A percentile compares a stretch with the other conserved stretches of the same genome.
phyloP scores from a whole-genome alignment of 1,140 invertebrate species.

The Neodiprion lecontei region DNA sequence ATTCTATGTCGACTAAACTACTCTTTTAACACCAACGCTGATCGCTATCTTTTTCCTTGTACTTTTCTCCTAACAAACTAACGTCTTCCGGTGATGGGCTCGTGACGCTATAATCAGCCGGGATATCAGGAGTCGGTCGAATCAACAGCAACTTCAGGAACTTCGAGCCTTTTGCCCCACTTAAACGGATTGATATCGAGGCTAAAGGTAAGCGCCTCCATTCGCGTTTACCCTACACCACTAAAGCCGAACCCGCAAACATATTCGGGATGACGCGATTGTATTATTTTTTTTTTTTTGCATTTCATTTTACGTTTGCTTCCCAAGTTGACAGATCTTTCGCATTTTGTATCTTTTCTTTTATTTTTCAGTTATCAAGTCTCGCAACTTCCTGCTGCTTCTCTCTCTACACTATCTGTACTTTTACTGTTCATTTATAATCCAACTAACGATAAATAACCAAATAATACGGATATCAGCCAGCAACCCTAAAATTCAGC shows the following conservation, averaged over 20 bases:
- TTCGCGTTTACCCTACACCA: too few relatives aligned
- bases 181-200: slow-evolving; percentile 73
- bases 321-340: neutral
- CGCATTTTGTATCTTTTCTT: neutral
- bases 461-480: too few relatives aligned
- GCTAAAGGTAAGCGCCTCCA: slow-evolving; percentile 70
- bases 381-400: neutral
- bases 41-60: neutral
- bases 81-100: slow-evolving; percentile 21
- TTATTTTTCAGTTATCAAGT: slow-evolving; percentile 1
- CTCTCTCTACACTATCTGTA: neutral
- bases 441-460: too few relatives aligned
- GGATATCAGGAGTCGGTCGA: slow-evolving; percentile 54
- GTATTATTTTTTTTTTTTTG: too few relatives aligned
- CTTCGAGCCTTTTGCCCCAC: slow-evolving; percentile 71
- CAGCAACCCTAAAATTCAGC: too few relatives aligned
- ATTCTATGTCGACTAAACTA: too few relatives aligned
- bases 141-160: slow-evolving; percentile 65
- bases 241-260: too few relatives aligned
- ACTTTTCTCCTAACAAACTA: neutral
- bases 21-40: neutral
- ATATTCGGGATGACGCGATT: too few relatives aligned
- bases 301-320: too few relatives aligned
- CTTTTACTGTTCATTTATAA: neutral
- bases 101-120: slow-evolving; percentile 42